These are phyloP conservation scores for Neostethus bicornis DNA, from an alignment of 2,797 vertebrate genomes.

Conservation along the genomic window DNA sequence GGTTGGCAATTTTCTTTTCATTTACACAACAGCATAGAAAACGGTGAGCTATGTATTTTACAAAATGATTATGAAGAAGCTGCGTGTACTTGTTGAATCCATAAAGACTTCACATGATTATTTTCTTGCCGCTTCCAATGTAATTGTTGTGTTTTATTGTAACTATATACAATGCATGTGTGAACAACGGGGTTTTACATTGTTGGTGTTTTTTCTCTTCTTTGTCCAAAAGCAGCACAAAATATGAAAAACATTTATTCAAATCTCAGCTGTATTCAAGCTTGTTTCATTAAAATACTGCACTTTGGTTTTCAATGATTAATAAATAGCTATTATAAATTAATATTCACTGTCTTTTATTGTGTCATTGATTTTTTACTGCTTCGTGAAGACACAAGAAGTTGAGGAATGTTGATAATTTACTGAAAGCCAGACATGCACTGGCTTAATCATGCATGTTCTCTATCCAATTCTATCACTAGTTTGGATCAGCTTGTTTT, in stretches of 20 bases:
- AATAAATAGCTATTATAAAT: constrained; percentile 68
- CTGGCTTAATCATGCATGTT: constrained; percentile 30
- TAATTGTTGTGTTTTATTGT: constrained; percentile 55
- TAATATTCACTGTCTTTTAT: constrained; percentile 27
- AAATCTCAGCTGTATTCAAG: constrained; percentile 49
- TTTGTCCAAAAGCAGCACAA: constrained; percentile 27
- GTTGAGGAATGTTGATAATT: constrained; percentile 42
- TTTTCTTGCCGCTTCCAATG: constrained; percentile 44
- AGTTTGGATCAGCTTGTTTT: constrained; percentile 59
- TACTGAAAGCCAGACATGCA: constrained; percentile 35
- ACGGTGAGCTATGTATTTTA: constrained; percentile 57
- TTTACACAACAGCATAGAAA: constrained; percentile 65
- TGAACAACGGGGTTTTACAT: constrained; percentile 36
- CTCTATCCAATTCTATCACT: constrained; percentile 42
- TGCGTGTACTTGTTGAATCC: constrained; percentile 17
- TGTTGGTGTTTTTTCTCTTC: constrained; percentile 43
- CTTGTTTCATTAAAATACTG: constrained; percentile 60
- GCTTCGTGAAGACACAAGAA: constrained; percentile 39
- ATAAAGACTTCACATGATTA: constrained; percentile 33
- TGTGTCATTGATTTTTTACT: constrained; percentile 69
- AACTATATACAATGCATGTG: constrained; percentile 45
- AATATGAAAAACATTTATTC: constrained; percentile 36
- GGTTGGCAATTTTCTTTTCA: constrained; percentile 73
- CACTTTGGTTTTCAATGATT: constrained; percentile 59
- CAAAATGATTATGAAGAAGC: constrained; percentile 15